Percentiles rank a stretch among this genome's conserved stretches.
phyloP scores from a whole-genome alignment of 2,797 vertebrate species.

The Phaenicophaeus curvirostris region DNA sequence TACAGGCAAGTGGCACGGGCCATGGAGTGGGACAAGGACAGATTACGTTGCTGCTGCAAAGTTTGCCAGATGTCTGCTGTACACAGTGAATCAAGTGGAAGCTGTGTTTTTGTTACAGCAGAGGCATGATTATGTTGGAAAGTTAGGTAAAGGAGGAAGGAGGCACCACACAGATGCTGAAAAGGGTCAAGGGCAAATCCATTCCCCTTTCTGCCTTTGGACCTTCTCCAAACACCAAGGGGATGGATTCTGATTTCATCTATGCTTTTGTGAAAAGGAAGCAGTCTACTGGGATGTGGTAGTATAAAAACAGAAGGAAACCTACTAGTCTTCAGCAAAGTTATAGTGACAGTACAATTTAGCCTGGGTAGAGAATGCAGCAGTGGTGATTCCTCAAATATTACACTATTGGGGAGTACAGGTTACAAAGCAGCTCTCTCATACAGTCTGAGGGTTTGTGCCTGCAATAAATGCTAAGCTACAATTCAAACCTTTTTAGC shows the following conservation, averaged over 20 bases:
- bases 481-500: conserved; percentile 16
- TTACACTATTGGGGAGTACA: background rate
- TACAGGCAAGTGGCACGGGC: background rate
- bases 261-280: background rate
- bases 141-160: background rate
- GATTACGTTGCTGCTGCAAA: background rate
- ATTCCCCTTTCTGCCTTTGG: background rate
- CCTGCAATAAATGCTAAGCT: background rate
- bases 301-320: background rate
- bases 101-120: background rate
- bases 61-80: background rate
- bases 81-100: background rate
- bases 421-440: background rate
- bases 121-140: background rate
- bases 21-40: background rate
- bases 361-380: background rate
- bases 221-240: background rate
- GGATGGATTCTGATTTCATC: background rate
- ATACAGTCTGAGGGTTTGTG: background rate
- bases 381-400: background rate
- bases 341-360: background rate
- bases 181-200: background rate
- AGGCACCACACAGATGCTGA: background rate
- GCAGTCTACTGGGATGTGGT: background rate
- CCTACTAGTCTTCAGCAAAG: background rate